These are phyloP conservation scores for Grantiella picta DNA, from an alignment of 2,113 vertebrate genomes.

Conservation along the genomic window DNA sequence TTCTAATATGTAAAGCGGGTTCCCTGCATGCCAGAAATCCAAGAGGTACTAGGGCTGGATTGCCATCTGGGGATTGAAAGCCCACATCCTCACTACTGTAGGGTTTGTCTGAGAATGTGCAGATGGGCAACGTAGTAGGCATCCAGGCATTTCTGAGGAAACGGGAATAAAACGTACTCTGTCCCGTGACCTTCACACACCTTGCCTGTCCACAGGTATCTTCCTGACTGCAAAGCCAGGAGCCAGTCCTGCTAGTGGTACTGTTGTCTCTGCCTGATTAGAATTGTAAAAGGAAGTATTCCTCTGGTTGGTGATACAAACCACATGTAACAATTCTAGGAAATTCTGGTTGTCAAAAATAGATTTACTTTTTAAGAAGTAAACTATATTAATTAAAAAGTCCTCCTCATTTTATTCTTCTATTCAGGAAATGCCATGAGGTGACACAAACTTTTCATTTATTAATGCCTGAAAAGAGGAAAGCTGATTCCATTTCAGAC, in stretches of 20 bases:
- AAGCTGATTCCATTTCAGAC: constrained; percentile 55
- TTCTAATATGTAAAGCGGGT: background rate
- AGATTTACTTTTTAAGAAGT: constrained; percentile 53
- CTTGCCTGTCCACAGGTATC: background rate
- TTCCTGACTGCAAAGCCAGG: background rate
- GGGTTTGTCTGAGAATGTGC: background rate
- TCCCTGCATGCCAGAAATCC: background rate
- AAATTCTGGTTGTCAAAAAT: constrained; percentile 54
- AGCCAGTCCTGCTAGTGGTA: background rate
- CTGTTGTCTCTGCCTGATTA: background rate
- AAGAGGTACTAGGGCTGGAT: background rate
- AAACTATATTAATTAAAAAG: constrained; percentile 45
- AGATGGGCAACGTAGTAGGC: background rate
- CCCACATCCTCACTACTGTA: background rate
- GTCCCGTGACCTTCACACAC: background rate
- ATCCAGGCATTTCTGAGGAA: background rate
- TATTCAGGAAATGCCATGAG: constrained; percentile 58
- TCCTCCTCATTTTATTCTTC: constrained; percentile 28
- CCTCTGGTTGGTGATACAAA: constrained; percentile 22
- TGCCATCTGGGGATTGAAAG: background rate
- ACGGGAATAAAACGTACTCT: background rate
- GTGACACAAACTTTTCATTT: constrained; percentile 31
- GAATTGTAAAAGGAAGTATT: constrained; percentile 24
- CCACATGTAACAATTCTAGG: constrained; percentile 57
- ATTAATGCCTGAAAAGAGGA: constrained; percentile 59